Conservation (phyloP, 2,113 vertebrate species). For the Cephalopholis sonnerati region DNA sequence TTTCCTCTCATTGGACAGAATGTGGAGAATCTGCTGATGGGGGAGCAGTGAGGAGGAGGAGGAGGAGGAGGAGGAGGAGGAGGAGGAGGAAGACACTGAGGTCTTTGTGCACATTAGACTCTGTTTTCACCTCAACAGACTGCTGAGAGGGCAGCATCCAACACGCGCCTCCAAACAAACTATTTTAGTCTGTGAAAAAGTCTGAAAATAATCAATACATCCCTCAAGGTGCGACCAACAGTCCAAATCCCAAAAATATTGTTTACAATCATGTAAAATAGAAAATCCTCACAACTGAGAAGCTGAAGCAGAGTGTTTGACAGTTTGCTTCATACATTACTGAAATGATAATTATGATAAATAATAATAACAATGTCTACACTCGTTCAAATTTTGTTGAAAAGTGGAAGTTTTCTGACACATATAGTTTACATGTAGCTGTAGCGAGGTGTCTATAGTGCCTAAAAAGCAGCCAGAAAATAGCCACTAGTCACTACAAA, state of each 20-base stretch:
- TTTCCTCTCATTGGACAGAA: slow-evolving; percentile 43
- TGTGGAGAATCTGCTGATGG: slow-evolving; percentile 35
- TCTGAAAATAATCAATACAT: neutral
- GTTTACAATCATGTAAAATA: no score
- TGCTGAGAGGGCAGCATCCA: neutral
- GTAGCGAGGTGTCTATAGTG: no score
- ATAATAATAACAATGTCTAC: neutral
- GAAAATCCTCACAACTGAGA: no score
- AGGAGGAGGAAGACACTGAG: slow-evolving; percentile 33
- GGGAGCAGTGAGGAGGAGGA: neutral
- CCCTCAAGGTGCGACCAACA: no score
- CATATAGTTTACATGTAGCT: no score
- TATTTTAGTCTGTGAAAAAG: neutral
- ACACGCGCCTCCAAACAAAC: neutral
- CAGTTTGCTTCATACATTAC: no score
- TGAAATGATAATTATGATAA: no score
- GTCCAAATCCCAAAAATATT: no score
- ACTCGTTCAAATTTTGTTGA: neutral
- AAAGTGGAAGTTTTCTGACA: neutral
- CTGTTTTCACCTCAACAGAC: slow-evolving; percentile 12
- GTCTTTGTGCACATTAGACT: slow-evolving; percentile 22
- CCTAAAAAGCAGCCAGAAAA: no score
- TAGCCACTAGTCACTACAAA: no score
- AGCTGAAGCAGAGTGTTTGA: no score
- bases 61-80: slow-evolving; percentile 22